A percentile compares a stretch with the other conserved stretches of the same genome.
Evolutionary conservation across 2,113 vertebrate species (phyloP).

Genomic region (Ancistrus triradiatus): DNA sequence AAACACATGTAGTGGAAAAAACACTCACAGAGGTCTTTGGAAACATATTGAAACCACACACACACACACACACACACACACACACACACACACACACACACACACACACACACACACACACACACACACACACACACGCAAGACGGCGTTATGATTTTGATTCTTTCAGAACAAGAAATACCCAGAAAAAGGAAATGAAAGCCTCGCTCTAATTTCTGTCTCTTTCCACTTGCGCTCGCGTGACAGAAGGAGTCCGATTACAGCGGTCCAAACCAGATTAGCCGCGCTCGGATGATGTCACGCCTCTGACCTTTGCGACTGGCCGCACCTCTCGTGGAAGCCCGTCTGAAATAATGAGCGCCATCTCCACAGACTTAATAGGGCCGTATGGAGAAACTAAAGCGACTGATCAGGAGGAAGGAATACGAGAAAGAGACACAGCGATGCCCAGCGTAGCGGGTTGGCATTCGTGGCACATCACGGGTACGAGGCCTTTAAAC

Average conservation of each 20-base stretch:
- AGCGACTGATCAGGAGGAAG: conserved; percentile 30
- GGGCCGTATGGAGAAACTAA: conserved; percentile 39
- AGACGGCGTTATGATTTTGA: too few relatives aligned
- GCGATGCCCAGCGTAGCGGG: conserved; percentile 32
- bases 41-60: conserved; percentile 1
- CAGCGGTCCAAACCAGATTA: conserved; percentile 38
- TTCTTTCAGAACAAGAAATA: neutral
- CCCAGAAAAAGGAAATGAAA: conserved; percentile 11
- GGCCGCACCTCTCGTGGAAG: conserved; percentile 32
- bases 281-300: conserved; percentile 45
- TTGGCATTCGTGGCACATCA: conserved; percentile 33
- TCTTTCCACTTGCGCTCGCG: conserved; percentile 17
- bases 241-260: conserved; percentile 29
- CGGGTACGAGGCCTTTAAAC: conserved; percentile 29
- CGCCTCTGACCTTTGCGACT: conserved; percentile 42
- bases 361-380: conserved; percentile 48
- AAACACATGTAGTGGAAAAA: neutral
- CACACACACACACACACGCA: neutral
- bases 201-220: conserved; percentile 19
- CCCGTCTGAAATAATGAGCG: conserved; percentile 44
- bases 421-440: conserved; percentile 21
- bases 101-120: conserved; percentile 1
- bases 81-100: conserved; percentile 5
- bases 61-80: conserved; percentile 5
- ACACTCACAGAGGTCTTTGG: conserved; percentile 6